Evolutionary conservation across 2,797 vertebrate species (phyloP).

Genomic region (Alca torda): DNA sequence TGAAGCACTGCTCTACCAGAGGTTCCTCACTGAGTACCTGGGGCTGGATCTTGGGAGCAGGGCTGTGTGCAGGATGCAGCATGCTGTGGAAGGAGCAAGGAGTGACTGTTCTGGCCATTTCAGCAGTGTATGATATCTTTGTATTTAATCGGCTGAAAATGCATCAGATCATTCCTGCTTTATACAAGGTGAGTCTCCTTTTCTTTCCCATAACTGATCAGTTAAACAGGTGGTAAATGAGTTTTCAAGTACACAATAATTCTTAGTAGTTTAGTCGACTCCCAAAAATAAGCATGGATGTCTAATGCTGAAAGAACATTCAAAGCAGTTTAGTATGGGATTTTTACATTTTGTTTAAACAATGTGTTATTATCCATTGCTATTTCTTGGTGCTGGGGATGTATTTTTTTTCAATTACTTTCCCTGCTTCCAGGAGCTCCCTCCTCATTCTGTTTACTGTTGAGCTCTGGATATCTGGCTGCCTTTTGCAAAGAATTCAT

Average conservation of each 20-base stretch:
- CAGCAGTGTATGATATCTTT: conserved; percentile 91
- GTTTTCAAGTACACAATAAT: neutral
- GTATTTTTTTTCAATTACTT: neutral
- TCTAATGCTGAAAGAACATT: neutral
- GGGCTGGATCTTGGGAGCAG: conserved; percentile 88
- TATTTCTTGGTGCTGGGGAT: neutral
- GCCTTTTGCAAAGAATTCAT: neutral
- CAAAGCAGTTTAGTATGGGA: neutral
- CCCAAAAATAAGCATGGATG: neutral
- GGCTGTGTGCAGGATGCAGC: conserved; percentile 90
- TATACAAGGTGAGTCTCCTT: conserved; percentile 87
- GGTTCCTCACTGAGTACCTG: conserved; percentile 75
- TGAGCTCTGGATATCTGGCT: neutral
- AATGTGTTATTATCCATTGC: neutral
- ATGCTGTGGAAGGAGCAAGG: conserved; percentile 99
- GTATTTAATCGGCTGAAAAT: conserved; percentile 90
- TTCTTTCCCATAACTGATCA: neutral
- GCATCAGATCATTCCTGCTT: conserved; percentile 82
- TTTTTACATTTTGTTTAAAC: conserved; percentile 16
- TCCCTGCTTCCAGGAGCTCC: neutral
- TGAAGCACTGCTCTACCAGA: conserved; percentile 87
- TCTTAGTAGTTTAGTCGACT: neutral
- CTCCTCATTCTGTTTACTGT: neutral
- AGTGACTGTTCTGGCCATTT: conserved; percentile 92
- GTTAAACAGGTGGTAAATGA: neutral